A percentile compares a stretch with the other conserved stretches of the same genome.
Conservation (phyloP, 2,888 invertebrate species). For the Dorcus hopei region DNA sequence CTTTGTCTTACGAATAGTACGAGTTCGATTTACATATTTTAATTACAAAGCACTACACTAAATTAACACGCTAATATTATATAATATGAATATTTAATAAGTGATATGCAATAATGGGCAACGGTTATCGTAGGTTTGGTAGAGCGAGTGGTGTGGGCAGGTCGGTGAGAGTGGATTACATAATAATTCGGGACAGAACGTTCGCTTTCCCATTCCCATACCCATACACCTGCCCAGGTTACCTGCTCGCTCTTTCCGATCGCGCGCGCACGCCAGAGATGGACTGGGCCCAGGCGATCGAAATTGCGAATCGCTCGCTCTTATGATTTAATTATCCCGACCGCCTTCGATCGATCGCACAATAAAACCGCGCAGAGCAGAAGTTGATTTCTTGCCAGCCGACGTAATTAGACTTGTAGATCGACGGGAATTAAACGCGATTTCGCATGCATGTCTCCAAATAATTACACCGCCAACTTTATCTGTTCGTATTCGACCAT, state of each 20-base stretch:
- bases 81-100: constrained; percentile 1
- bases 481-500: no score
- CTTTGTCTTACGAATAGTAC: not conserved
- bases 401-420: not conserved
- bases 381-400: not conserved
- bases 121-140: not conserved
- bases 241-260: not conserved
- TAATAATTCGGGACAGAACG: constrained; percentile 8
- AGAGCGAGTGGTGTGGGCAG: not conserved
- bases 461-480: not conserved
- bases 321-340: constrained; percentile 1
- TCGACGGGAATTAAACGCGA: not conserved
- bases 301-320: not conserved
- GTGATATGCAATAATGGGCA: not conserved
- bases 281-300: not conserved
- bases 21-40: not conserved
- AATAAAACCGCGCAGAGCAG: not conserved
- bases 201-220: constrained; percentile 3
- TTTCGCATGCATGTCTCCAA: not conserved
- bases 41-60: not conserved
- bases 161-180: constrained; percentile 2
- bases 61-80: no score
- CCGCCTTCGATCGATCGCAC: not conserved
- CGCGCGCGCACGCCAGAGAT: not conserved
- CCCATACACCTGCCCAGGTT: constrained; percentile 3